Conservation (phyloP, 2,888 invertebrate genomes). For the Arctia plantaginis region DNA sequence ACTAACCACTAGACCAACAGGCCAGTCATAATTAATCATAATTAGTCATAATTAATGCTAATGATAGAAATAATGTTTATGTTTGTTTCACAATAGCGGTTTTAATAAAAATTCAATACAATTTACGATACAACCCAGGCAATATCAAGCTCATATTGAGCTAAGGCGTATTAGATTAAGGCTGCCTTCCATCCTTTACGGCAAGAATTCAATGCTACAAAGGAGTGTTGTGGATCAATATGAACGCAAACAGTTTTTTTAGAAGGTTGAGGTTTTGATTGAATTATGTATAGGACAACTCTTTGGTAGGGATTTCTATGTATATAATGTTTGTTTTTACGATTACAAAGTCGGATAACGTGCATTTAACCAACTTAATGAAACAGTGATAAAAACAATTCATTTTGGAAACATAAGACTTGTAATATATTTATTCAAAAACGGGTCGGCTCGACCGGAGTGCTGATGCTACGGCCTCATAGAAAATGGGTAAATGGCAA, state of each 20-base stretch:
- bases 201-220: not conserved
- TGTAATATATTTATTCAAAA: no score
- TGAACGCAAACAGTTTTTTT: not conserved
- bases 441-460: no score
- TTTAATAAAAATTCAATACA: not conserved
- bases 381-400: not conserved
- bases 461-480: no score
- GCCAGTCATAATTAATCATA: no score
- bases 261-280: not conserved
- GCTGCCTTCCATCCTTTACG: not conserved
- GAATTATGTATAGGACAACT: not conserved
- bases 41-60: no score
- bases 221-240: not conserved
- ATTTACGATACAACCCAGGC: not conserved
- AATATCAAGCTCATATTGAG: not conserved
- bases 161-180: not conserved
- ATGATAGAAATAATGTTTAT: not conserved
- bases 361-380: not conserved
- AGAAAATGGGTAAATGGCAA: no score
- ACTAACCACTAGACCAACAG: no score
- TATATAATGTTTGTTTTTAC: not conserved
- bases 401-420: no score
- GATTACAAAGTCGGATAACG: not conserved
- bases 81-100: not conserved
- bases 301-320: not conserved